phyloP scores from a whole-genome alignment of 2,888 invertebrate genomes.

The Phalera bucephala region DNA sequence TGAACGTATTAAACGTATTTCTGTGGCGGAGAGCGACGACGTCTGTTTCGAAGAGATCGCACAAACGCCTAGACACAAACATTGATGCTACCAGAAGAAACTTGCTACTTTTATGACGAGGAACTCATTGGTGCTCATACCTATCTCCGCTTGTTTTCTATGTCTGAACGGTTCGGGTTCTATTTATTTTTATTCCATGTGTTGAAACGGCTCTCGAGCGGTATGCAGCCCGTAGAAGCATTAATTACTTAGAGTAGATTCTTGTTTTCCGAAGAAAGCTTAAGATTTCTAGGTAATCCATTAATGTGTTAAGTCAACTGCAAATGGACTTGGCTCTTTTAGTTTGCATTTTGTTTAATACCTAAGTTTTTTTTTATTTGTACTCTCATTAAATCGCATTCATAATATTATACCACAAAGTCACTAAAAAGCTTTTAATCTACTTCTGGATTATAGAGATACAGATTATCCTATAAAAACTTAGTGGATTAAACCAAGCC shows the following conservation, averaged over 20 bases:
- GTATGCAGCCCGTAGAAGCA: neutral
- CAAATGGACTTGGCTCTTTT: constrained; percentile 3
- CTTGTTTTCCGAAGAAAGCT: constrained; percentile 8
- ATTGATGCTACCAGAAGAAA: constrained; percentile 27
- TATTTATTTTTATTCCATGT: too few relatives aligned
- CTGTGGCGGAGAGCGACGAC: constrained; percentile 27
- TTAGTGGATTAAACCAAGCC: too few relatives aligned
- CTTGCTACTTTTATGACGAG: constrained; percentile 18
- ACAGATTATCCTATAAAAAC: too few relatives aligned
- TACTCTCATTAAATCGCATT: too few relatives aligned
- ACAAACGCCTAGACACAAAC: constrained; percentile 40
- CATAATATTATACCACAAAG: too few relatives aligned
- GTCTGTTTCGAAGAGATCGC: constrained; percentile 36
- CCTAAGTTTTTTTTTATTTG: too few relatives aligned
- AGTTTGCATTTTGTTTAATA: constrained; percentile 5
- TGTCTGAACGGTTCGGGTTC: too few relatives aligned
- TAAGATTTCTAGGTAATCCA: constrained; percentile 9
- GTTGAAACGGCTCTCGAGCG: neutral
- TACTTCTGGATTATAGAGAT: too few relatives aligned
- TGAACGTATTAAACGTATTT: constrained; percentile 31
- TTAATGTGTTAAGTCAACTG: constrained; percentile 15
- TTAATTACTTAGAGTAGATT: constrained; percentile 14
- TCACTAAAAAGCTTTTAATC: too few relatives aligned
- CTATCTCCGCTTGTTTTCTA: too few relatives aligned
- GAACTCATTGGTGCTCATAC: too few relatives aligned